phyloP scores from a whole-genome alignment of 2,113 vertebrate species.

The Petrocephalus zakoni region DNA sequence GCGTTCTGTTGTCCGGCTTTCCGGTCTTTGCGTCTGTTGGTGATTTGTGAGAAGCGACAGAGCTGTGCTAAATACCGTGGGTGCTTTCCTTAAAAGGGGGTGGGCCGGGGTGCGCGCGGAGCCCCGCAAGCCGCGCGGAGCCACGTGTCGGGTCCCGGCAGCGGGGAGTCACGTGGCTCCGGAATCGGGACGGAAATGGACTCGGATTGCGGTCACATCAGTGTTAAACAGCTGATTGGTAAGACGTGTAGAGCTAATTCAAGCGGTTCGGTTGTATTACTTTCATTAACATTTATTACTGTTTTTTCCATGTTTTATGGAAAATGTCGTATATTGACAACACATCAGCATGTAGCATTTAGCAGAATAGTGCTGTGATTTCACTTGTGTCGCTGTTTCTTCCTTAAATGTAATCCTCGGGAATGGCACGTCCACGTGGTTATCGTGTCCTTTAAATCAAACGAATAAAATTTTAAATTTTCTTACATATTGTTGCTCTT shows the following conservation, averaged over 20 bases:
- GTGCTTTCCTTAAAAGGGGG: constrained; percentile 41
- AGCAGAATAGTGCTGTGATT: neutral
- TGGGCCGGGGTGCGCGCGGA: constrained; percentile 26
- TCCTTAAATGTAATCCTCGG: neutral
- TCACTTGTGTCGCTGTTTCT: neutral
- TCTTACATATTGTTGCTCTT: neutral
- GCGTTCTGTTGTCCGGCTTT: neutral
- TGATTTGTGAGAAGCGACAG: constrained; percentile 51
- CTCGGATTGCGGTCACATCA: neutral
- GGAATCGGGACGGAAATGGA: neutral
- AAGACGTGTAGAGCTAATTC: neutral
- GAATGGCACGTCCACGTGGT: neutral
- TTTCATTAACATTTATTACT: neutral
- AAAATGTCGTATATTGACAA: neutral
- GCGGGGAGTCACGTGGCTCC: neutral
- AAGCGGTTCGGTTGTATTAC: neutral
- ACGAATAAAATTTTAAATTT: constrained; percentile 8
- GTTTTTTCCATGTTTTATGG: neutral
- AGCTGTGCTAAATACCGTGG: constrained; percentile 47
- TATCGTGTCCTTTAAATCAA: neutral
- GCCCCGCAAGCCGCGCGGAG: neutral
- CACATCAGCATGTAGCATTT: neutral
- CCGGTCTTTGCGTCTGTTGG: constrained; percentile 10
- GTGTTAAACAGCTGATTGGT: neutral
- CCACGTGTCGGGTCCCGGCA: neutral